A percentile compares a stretch with the other conserved stretches of the same genome.
phyloP scores from a whole-genome alignment of 2,113 vertebrate species.

The Chamaetylas fuelleborni region DNA sequence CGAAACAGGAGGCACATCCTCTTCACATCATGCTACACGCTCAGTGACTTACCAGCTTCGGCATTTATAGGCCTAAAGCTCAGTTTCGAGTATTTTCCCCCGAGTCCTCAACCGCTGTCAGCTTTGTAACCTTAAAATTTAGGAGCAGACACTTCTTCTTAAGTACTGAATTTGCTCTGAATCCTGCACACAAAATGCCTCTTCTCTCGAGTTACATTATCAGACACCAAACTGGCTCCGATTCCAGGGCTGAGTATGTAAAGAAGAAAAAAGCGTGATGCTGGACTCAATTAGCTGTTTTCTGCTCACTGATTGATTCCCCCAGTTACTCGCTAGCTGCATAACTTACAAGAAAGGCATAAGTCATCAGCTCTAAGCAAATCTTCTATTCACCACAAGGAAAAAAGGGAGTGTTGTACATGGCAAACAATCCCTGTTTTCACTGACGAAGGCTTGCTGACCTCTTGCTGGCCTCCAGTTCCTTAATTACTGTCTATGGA shows the following conservation, averaged over 20 bases:
- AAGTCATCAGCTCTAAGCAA: slow-evolving; percentile 83
- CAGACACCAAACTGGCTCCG: slow-evolving; percentile 61
- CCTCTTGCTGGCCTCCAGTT: slow-evolving; percentile 88
- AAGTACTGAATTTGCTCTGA: slow-evolving; percentile 27
- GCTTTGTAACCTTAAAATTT: slow-evolving; percentile 57
- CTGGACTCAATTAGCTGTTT: slow-evolving; percentile 79
- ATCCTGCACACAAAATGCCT: slow-evolving; percentile 50
- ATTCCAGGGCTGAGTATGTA: slow-evolving; percentile 53
- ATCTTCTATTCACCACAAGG: slow-evolving; percentile 84
- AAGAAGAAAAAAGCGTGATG: slow-evolving; percentile 52
- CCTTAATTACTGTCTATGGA: slow-evolving; percentile 91
- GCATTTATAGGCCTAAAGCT: slow-evolving; percentile 73
- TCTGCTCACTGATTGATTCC: slow-evolving; percentile 72
- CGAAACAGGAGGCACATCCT: slow-evolving; percentile 35
- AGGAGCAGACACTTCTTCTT: slow-evolving; percentile 53
- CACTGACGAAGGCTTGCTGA: slow-evolving; percentile 86
- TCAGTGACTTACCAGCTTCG: slow-evolving; percentile 80
- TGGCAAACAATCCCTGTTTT: slow-evolving; percentile 91
- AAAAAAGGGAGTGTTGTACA: slow-evolving; percentile 92
- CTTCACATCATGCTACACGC: neutral
- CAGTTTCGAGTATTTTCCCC: slow-evolving; percentile 21
- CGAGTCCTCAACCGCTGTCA: slow-evolving; percentile 51
- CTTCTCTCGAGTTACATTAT: slow-evolving; percentile 71
- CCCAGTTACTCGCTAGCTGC: slow-evolving; percentile 68
- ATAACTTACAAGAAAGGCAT: slow-evolving; percentile 80